Evolutionary conservation across 2,113 vertebrate species (phyloP).

Genomic region (Galemys pyrenaicus): DNA sequence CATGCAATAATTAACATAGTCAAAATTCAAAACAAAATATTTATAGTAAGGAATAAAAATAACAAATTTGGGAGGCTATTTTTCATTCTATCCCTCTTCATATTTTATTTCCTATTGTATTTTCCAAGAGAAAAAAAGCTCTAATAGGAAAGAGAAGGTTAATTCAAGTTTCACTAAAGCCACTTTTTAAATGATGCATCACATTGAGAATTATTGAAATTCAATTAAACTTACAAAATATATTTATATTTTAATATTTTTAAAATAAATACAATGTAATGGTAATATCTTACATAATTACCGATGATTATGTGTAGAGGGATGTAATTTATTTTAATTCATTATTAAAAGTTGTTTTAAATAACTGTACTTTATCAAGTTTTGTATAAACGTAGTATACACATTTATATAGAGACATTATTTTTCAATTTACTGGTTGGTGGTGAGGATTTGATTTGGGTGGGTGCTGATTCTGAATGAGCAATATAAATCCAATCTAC

Average conservation of each 20-base stretch:
- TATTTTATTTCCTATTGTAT: constrained; percentile 18
- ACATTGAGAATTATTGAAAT: constrained; percentile 4
- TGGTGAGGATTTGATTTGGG: not conserved
- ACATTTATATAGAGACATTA: not conserved
- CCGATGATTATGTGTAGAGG: not conserved
- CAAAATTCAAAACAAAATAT: not conserved
- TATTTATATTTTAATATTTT: constrained; percentile 32
- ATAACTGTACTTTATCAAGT: not conserved
- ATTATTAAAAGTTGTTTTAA: not conserved
- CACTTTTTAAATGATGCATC: not conserved
- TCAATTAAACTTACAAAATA: not conserved
- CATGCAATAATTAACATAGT: not conserved
- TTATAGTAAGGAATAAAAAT: not conserved
- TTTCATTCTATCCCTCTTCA: not conserved
- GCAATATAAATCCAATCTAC: not conserved
- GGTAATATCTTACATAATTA: not conserved
- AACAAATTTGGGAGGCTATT: not conserved
- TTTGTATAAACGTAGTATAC: not conserved
- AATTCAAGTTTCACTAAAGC: constrained; percentile 9
- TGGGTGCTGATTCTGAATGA: not conserved
- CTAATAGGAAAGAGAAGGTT: not conserved
- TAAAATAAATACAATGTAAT: not conserved
- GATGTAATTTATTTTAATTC: not conserved
- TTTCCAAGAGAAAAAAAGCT: not conserved
- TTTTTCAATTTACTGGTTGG: not conserved